Conservation (phyloP, 2,797 vertebrate species). For the Naso thynnoides region DNA sequence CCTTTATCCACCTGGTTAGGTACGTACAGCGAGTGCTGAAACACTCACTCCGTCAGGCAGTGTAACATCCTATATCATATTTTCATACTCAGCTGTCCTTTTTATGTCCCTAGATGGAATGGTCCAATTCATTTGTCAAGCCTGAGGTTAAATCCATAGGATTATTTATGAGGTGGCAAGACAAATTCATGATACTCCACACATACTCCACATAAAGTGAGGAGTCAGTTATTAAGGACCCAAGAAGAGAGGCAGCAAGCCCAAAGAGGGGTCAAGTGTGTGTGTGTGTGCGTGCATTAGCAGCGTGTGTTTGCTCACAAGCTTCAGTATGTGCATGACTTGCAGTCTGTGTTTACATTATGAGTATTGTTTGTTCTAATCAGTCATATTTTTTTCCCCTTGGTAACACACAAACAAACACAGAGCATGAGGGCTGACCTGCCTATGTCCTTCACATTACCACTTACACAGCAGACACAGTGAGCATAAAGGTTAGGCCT, state of each 20-base stretch:
- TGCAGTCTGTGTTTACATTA: constrained; percentile 10
- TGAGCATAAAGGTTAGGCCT: neutral
- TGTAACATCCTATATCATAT: constrained; percentile 13
- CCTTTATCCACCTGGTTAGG: constrained; percentile 12
- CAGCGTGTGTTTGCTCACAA: neutral
- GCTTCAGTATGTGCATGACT: neutral
- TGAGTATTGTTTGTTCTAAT: constrained; percentile 33
- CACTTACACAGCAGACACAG: neutral
- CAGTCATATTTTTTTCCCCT: neutral
- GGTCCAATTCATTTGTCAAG: neutral
- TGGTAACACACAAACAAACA: constrained; percentile 23
- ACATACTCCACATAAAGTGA: neutral
- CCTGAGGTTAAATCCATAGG: neutral
- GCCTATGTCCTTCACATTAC: neutral
- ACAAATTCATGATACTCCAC: neutral
- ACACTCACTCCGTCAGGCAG: neutral
- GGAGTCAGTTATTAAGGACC: neutral
- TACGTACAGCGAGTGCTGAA: constrained; percentile 13
- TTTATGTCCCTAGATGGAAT: neutral
- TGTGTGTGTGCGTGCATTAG: neutral
- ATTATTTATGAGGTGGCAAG: constrained; percentile 15
- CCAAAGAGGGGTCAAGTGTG: neutral
- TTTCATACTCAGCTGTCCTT: constrained; percentile 24
- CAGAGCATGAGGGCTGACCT: constrained; percentile 5
- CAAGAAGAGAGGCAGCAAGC: too few relatives aligned